phyloP scores from a whole-genome alignment of 53 echinoderm and acorn worm genomes.

The Holothuria leucospilota region DNA sequence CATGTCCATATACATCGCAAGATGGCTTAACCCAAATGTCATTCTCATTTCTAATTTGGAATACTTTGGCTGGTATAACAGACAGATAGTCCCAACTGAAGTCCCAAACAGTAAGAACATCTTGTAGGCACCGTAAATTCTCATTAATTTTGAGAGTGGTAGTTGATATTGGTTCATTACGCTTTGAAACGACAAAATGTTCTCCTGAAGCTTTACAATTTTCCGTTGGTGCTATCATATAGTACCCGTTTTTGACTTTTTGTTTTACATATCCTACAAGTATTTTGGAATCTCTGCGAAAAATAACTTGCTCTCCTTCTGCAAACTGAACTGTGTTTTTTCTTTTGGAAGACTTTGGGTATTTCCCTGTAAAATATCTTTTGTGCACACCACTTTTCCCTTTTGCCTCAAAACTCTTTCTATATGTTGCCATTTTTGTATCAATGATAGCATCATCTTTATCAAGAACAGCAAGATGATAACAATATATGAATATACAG shows the following conservation, averaged over 20 bases:
- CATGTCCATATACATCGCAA: too few relatives aligned
- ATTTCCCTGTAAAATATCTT: neutral
- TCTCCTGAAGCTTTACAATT: neutral
- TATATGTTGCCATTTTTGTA: too few relatives aligned
- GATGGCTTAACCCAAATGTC: too few relatives aligned
- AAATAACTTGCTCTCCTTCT: neutral
- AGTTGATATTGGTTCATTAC: neutral
- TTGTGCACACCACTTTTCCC: neutral
- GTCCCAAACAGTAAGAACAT: constrained; percentile 1
- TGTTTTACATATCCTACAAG: neutral
- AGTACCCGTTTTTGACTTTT: neutral
- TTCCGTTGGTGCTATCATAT: neutral
- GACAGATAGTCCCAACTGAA: neutral
- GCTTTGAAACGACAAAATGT: neutral
- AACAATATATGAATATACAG: too few relatives aligned
- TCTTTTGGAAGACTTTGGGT: neutral
- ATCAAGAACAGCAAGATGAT: too few relatives aligned
- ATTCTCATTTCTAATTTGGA: neutral
- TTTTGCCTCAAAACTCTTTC: neutral
- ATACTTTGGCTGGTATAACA: neutral
- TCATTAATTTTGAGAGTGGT: neutral
- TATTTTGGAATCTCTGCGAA: neutral
- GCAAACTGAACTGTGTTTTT: neutral
- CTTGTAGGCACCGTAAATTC: neutral
- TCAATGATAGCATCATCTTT: too few relatives aligned